A percentile compares a stretch with the other conserved stretches of the same genome.
These are phyloP conservation scores for Plagodis pulveraria DNA, from an alignment of 2,888 invertebrate genomes.

Conservation along the genomic window DNA sequence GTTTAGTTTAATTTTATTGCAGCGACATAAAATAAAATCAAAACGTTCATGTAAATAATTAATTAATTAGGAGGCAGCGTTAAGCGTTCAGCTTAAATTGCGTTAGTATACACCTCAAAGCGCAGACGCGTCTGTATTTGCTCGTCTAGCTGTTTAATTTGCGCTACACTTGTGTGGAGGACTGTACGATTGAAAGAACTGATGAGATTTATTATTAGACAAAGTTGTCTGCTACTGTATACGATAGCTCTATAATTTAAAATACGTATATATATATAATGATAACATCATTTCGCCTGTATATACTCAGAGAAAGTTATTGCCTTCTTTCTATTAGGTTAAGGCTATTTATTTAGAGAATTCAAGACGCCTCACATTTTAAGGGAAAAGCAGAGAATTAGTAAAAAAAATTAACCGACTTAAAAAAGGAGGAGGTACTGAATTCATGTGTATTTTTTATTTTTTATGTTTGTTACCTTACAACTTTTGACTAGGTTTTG, in stretches of 20 bases:
- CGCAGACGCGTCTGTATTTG: conserved; percentile 56
- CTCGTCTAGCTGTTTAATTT: conserved; percentile 41
- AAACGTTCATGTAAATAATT: conserved; percentile 36
- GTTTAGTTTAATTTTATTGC: too few species aligned
- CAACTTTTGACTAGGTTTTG: too few species aligned
- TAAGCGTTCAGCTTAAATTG: conserved; percentile 48
- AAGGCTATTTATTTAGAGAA: too few species aligned
- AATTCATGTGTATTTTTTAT: too few species aligned
- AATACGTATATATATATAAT: not conserved
- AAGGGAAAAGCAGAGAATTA: too few species aligned
- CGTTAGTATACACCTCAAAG: conserved; percentile 66
- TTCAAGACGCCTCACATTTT: too few species aligned
- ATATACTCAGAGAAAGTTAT: too few species aligned
- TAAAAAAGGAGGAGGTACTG: too few species aligned
- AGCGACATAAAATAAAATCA: conserved; percentile 28
- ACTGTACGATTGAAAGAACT: conserved; percentile 31
- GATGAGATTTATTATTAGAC: conserved; percentile 13
- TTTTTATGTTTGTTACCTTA: too few species aligned
- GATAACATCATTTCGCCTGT: too few species aligned
- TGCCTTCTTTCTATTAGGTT: too few species aligned
- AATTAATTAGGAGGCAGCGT: conserved; percentile 35
- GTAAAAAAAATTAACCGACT: too few species aligned
- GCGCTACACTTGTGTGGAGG: conserved; percentile 31
- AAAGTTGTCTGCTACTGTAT: not conserved
- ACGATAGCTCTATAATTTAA: not conserved